Evolutionary conservation across 23 tunicate species (phyloP).

Genomic region (Ascidia mentula): DNA sequence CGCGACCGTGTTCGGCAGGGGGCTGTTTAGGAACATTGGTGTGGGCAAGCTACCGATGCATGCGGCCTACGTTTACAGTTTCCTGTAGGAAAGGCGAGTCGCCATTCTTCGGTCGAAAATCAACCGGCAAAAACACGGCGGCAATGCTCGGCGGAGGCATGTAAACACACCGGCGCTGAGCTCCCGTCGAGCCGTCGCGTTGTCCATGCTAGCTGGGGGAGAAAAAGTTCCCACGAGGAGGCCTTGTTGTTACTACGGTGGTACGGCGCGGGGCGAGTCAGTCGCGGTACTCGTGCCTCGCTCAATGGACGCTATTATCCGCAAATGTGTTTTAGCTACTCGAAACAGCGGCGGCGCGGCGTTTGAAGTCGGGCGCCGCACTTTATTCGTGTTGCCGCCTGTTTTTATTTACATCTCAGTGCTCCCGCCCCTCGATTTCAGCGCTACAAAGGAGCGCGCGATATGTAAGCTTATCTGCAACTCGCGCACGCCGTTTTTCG

Average conservation of each 20-base stretch:
- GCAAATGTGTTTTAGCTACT: slow-evolving; percentile 5
- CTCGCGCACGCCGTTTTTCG: slow-evolving; percentile 1
- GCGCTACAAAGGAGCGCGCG: neutral
- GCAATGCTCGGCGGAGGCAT: neutral
- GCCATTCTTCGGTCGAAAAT: neutral
- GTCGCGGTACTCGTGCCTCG: slow-evolving; percentile 6
- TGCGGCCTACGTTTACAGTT: neutral
- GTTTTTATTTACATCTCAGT: slow-evolving; percentile 28
- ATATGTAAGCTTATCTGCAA: slow-evolving; percentile 6
- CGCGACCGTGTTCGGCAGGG: neutral
- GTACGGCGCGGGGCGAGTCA: neutral
- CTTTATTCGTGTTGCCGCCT: slow-evolving; percentile 35
- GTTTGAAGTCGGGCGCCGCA: slow-evolving; percentile 47
- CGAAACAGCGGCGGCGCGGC: neutral
- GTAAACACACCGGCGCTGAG: neutral
- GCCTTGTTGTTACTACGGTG: neutral
- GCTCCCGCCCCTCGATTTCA: neutral
- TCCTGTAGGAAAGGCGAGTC: neutral
- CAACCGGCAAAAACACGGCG: slow-evolving; percentile 1
- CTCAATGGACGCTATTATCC: slow-evolving; percentile 7
- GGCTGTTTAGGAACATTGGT: neutral
- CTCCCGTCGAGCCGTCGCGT: neutral
- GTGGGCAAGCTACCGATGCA: neutral
- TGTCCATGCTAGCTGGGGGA: neutral
- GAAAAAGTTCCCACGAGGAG: slow-evolving; percentile 6